Evolutionary conservation across 2,113 vertebrate species (phyloP), one percentile per base, ranked within the genome.

Genomic region (Cochlearius cochlearius): DNA sequence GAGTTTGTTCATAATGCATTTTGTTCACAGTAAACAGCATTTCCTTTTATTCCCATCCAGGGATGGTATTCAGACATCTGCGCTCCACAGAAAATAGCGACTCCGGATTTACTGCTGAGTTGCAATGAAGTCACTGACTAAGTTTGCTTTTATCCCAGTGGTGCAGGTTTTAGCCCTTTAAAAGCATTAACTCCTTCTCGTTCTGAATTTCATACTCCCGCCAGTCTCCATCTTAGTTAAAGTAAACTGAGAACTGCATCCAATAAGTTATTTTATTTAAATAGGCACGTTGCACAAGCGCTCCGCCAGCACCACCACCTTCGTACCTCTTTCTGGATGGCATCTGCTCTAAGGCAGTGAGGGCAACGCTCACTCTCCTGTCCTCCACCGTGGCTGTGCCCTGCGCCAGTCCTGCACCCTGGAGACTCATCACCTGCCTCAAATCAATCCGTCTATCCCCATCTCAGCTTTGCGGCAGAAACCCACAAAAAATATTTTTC

Each of bases 1-100:
- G 86, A 96, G 88, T 94, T 92, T 94, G 92, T 94, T 97, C 84
- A 86, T 90, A 94, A 93, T 83, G 86, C 2, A 0, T 96, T 96
- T 96, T 96, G 94, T 97, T 94, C 93, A 96, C 94, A 88, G 93
- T 94, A 96, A 97, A 97, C 93, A 97, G 95, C 64, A 60, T 93
- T 93, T 90, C 81, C 90, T 96, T 98, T 98, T 76, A 97, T 97
- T 96, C 90, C 86, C 68, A 94, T 96, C 92, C 97, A 96, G 89
- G 75, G 89, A 78, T 90, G 84, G 77, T 91, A 85, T 91, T 96
- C 88, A 97, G 95, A 95, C 94, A 95, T 96, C 94, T 94, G 88
- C 66, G 34, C 91, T 96, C 90, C 81, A 82, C 90, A 87, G 90
- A 94, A 95, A 94, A 87, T 5, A 85, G 92, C 69, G 73, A 86